Evolutionary conservation across 2,888 invertebrate species (phyloP).

Genomic region (Taenaris catops): DNA sequence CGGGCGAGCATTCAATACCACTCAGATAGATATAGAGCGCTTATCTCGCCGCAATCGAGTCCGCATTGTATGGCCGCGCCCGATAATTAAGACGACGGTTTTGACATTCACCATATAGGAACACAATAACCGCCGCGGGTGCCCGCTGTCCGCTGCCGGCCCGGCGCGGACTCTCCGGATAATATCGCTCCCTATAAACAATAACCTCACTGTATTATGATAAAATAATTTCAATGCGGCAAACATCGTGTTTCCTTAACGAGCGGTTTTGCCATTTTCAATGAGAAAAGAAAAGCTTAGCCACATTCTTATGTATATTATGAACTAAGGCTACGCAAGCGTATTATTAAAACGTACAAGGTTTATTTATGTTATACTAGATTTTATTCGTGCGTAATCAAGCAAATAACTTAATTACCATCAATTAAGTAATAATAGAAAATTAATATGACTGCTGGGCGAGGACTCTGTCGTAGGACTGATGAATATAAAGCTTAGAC

Average conservation of each 20-base stretch:
- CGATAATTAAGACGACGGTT: slow-evolving; percentile 80
- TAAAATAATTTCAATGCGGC: slow-evolving; percentile 73
- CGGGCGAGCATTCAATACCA: slow-evolving; percentile 51
- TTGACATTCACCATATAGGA: slow-evolving; percentile 80
- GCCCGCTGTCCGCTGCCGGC: slow-evolving; percentile 30
- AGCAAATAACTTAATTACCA: slow-evolving; percentile 7
- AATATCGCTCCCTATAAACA: slow-evolving; percentile 72
- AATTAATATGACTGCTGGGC: no score
- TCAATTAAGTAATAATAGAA: neutral
- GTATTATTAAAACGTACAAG: slow-evolving; percentile 13
- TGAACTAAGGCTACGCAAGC: slow-evolving; percentile 3
- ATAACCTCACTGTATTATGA: slow-evolving; percentile 73
- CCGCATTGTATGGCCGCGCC: slow-evolving; percentile 74
- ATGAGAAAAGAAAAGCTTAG: slow-evolving; percentile 36
- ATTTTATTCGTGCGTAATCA: slow-evolving; percentile 9
- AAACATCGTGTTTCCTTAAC: slow-evolving; percentile 71
- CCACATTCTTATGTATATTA: slow-evolving; percentile 38
- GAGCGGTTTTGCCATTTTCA: slow-evolving; percentile 52
- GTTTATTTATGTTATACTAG: slow-evolving; percentile 7
- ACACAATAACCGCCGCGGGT: slow-evolving; percentile 78
- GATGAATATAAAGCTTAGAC: no score
- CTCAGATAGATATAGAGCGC: slow-evolving; percentile 59
- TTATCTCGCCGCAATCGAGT: slow-evolving; percentile 76
- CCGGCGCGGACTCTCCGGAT: slow-evolving; percentile 52
- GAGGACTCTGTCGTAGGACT: no score